Base-by-base conservation (phyloP, 2,113 vertebrate species). In the Theristicus caerulescens region DNA sequence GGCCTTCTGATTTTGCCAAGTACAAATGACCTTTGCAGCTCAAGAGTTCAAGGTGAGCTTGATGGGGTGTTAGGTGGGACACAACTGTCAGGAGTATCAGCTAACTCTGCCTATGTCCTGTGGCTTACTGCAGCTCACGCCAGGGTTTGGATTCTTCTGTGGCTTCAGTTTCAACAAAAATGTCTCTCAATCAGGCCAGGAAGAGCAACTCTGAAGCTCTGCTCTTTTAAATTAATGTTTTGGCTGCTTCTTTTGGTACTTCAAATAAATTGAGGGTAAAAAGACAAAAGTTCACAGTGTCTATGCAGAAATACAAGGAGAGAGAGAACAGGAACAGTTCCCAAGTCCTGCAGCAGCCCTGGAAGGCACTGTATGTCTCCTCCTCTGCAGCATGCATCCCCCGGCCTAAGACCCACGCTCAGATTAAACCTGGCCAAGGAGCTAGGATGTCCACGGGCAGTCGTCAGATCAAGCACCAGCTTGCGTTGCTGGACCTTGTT, bases 361-460 rank as follows among this genome's bases (percentile, higher is more conserved):
- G 52, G 10, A 22, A 59, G 55, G 25, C 62, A 6, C 17, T 34
- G 0, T 4, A 0, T 10, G 24, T 36, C 49, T n/a, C 20, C 11
- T 85, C 16, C 32, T 72, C 58, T 58, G 76, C 72, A 61, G 67
- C 34, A 12, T 1, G 0, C 24, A 34, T 10, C 3, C 26, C 76
- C 27, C 36, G 46, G 22, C 70, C 46, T 22, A 7, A 79, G 25
- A 57, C 34, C 69, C 11, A 1, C 16, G 52, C 72, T 55, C 19
- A 52, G 42, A 25, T 26, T 31, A 32, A 81, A 51, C 38, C 58
- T 70, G 55, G 11, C 64, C 29, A 4, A 32, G 70, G 55, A 70
- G 38, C 22, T 31, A 12, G 11, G 44, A 10, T 14, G 27, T 47
- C 51, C 24, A 11, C 0, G 2, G 9, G 42, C 67, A 25, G 46